Base-by-base conservation (phyloP, 2,113 vertebrate genomes). In the Zosterops lateralis region DNA sequence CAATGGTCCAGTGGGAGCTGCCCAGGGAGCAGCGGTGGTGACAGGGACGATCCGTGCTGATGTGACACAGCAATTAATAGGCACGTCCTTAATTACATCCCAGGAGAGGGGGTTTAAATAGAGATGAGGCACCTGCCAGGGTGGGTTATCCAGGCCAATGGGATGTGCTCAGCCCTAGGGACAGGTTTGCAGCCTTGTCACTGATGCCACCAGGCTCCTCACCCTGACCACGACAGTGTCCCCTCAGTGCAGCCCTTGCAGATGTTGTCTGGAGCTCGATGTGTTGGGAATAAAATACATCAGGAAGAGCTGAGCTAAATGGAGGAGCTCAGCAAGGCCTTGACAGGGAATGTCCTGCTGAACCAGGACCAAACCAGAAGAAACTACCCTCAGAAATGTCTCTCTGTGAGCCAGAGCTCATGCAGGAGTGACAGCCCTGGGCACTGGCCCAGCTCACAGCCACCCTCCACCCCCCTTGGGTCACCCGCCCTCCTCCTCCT, bases 331-430 rank as follows among this genome's bases (percentile, higher is more conserved):
- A 42, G 80, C 60, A 9, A 45, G 58, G 73, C 60, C 81, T 36
- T 1, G 4, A 18, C 84, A 67, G 68, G 50, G 28, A 58, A 54
- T 0, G 9, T 70, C 54, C 34, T 7, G 7, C 65, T 44, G 57
- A 85, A 7, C 20, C 7, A 1, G 78, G 42, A 87, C 65, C 17
- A 51, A 70, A 51, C 10, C 0, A 7, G 44, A 28, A 47, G 64
- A 38, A 85, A 44, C 73, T 9, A 7, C 40, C 16, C 38, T 44
- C 82, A 56, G 66, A 64, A 34, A 29, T 5, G 3, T 26, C 36
- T 4, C 17, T 10, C 21, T 22, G 12, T 0, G 26, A 83, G 48
- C 25, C 0, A 0, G 24, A 61, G 65, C 78, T 66, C 0, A 0
- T 31, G 65, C 65, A 16, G 32, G 47, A 58, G 21, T 36, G 45